Evolutionary conservation across 2,113 vertebrate genomes (phyloP).

Genomic region (Crotalus viridis): DNA sequence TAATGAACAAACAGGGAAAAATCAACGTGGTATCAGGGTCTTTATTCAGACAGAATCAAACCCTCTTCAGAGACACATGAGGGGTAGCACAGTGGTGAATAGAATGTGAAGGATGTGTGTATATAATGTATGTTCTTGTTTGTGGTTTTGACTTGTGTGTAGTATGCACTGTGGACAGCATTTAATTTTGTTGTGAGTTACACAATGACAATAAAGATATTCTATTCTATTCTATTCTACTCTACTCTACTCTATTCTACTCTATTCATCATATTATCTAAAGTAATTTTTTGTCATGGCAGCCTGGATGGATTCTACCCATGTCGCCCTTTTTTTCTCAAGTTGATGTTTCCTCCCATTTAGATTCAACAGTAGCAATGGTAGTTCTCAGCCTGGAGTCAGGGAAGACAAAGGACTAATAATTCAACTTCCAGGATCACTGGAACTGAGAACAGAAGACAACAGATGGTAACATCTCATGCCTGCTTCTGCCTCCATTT

Average conservation of each 20-base stretch:
- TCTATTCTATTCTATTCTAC: too few relatives aligned
- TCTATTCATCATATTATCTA: not conserved
- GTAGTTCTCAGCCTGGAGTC: not conserved
- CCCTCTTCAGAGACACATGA: not conserved
- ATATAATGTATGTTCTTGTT: too few relatives aligned
- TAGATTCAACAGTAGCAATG: not conserved
- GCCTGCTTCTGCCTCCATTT: not conserved
- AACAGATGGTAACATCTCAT: not conserved
- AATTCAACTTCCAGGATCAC: not conserved
- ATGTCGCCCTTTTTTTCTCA: not conserved
- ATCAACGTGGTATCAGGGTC: not conserved
- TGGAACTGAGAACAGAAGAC: not conserved
- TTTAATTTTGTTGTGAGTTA: too few relatives aligned
- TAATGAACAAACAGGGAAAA: not conserved
- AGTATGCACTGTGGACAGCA: too few relatives aligned
- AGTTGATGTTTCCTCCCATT: not conserved
- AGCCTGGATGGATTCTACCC: not conserved
- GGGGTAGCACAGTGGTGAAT: too few relatives aligned
- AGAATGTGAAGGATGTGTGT: too few relatives aligned
- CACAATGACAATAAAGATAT: too few relatives aligned
- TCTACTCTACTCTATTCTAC: too few relatives aligned
- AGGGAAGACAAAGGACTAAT: not conserved
- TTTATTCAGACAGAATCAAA: not conserved
- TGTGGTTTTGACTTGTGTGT: too few relatives aligned
- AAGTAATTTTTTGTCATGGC: not conserved